Evolutionary conservation across 2,113 vertebrate genomes (phyloP), one percentile per base, ranked within the genome.

Genomic region (Bos javanicus): DNA sequence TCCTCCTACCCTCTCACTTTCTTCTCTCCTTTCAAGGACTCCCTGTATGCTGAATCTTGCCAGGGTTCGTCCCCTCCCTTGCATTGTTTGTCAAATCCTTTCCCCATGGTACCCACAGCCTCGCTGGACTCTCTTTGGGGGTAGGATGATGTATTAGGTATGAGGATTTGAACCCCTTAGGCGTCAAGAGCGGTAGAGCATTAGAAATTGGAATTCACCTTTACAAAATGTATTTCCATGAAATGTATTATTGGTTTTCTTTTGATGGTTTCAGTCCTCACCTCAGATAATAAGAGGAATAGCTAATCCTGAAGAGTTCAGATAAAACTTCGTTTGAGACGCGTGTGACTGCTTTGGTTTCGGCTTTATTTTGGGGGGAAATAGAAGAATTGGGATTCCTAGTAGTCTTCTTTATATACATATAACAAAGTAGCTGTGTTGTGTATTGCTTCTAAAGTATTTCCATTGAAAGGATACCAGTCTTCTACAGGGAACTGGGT

Each of bases 251-350:
- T 4, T 82, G 93, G 48, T 83, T 96, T 96, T 87, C 25, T 85
- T 87, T 74, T 2, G 36, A 89, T 95, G 64, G 43, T 94, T 97
- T 95, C 83, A 82, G 33, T 89, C 57, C 87, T 92, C 21, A 21
- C 33, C 36, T 91, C 17, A 60, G 15, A 54, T 54, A 39, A 15
- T 92, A 54, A 86, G 25, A 54, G 48, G 7, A 74, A 56, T 33
- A 90, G 28, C 52, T 87, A 43, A 52, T 91, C 74, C 7, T 94
- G 67, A 74, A 33, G 54, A n/a, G 67, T 91, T 89, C 25, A 56
- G n/a, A 14, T 84, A 76, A 83, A 94, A 93, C 64, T 95, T 96
- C 90, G 28, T 88, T 96, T 91, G 86, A 81, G 60, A 92, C 60
- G 52, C 48, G 11, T 50, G 46, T 62, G 89, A 91, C 6, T 74